These are phyloP conservation scores for Belgica antarctica DNA, from an alignment of 2,888 invertebrate genomes.

Conservation along the genomic window DNA sequence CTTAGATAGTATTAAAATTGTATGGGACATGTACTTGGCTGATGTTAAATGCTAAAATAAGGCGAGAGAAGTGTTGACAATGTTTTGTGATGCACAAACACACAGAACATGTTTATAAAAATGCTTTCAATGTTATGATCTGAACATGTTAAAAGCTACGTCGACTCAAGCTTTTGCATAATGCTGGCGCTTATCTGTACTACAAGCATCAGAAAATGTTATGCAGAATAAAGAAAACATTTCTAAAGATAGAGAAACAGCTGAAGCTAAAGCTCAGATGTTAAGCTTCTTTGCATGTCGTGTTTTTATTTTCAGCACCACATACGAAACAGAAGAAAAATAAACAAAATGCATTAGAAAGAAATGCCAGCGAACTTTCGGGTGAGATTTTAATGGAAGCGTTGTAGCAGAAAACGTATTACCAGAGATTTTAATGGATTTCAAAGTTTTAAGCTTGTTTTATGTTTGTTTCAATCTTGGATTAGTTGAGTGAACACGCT, in stretches of 20 bases:
- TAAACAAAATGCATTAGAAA: neutral
- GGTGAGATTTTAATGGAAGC: neutral
- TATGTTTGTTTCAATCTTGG: neutral
- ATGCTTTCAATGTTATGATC: neutral
- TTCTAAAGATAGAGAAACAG: neutral
- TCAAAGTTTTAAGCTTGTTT: slow-evolving; percentile 10
- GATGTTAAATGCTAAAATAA: too few species aligned
- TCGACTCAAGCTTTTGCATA: neutral
- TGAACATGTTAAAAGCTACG: neutral
- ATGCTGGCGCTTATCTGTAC: neutral
- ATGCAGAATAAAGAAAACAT: neutral
- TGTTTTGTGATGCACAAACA: neutral
- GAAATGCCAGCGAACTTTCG: neutral
- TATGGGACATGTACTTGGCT: neutral
- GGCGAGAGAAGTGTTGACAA: neutral
- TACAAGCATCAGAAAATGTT: neutral
- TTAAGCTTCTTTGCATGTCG: slow-evolving; percentile 19
- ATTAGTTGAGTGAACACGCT: neutral
- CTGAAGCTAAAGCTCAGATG: neutral
- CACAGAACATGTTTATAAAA: neutral
- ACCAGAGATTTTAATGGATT: neutral
- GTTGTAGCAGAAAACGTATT: slow-evolving; percentile 5
- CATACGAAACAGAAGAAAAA: neutral
- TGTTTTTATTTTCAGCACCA: slow-evolving; percentile 20
- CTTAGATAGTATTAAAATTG: too few species aligned